Percentiles rank a stretch among this genome's conserved stretches.
phyloP scores from a whole-genome alignment of 2,888 invertebrate species.

The Spicauda simplicius region DNA sequence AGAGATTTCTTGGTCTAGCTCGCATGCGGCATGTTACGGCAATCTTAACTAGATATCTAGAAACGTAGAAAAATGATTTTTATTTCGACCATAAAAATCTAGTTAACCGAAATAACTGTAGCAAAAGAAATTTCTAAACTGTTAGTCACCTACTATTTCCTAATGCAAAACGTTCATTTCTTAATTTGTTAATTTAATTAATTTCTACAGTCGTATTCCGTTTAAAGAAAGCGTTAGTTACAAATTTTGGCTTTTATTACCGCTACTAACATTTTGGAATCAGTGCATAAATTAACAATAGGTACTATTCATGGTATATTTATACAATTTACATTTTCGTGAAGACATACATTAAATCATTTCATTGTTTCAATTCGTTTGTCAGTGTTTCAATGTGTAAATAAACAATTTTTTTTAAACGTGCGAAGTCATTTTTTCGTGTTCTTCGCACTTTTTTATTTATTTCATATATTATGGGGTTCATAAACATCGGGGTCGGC shows the following conservation, averaged over 20 bases:
- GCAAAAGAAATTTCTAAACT: neutral
- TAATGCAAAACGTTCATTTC: neutral
- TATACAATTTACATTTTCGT: neutral
- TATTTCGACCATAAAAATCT: neutral
- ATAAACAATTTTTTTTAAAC: no score
- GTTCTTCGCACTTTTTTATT: no score
- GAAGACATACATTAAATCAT: neutral
- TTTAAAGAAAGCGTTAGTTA: neutral
- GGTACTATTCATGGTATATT: neutral
- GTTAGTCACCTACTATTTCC: neutral
- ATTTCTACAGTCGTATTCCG: neutral
- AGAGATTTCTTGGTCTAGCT: conserved; percentile 36
- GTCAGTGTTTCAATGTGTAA: neutral
- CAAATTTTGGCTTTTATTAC: neutral
- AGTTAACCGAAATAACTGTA: neutral
- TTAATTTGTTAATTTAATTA: neutral
- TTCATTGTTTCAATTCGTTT: no score
- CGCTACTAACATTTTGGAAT: conserved; percentile 7
- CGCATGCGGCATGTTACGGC: conserved; percentile 33
- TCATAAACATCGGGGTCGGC: no score
- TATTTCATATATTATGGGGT: no score
- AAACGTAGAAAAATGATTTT: conserved; percentile 12
- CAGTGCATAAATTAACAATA: conserved; percentile 5
- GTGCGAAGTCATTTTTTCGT: no score
- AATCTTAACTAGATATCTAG: conserved; percentile 42